Evolutionary conservation across 1,140 invertebrate species (phyloP).

Genomic region (Stenopsyche tienmushanensis): DNA sequence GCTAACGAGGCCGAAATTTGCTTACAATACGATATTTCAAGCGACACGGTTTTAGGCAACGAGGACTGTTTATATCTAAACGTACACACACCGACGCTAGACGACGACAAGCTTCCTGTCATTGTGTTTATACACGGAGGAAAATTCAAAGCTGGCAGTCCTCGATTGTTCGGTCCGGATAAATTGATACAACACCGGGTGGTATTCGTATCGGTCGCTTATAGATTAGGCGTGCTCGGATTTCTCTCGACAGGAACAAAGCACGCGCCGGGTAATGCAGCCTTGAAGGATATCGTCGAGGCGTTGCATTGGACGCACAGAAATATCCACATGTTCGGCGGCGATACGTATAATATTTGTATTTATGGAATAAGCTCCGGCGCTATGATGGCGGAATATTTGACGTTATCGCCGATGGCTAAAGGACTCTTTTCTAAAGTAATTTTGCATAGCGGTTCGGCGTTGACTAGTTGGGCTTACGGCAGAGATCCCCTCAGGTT

Average conservation of each 20-base stretch:
- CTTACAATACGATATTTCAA: conserved; percentile 6
- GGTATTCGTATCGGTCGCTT: conserved; percentile 69
- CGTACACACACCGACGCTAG: conserved; percentile 44
- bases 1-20: conserved; percentile 45
- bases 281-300: conserved; percentile 61
- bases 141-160: conserved; percentile 59
- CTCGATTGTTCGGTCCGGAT: conserved; percentile 60
- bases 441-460: conserved; percentile 69
- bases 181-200: conserved; percentile 64
- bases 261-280: conserved; percentile 60
- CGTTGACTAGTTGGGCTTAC: conserved; percentile 63
- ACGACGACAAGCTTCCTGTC: conserved; percentile 53
- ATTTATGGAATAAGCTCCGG: conserved; percentile 55
- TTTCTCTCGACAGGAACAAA: conserved; percentile 62
- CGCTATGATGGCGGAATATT: conserved; percentile 49
- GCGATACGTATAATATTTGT: conserved; percentile 51
- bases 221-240: conserved; percentile 64
- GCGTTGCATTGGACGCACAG: conserved; percentile 59
- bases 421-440: conserved; percentile 49
- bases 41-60: conserved; percentile 38
- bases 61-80: conserved; percentile 49
- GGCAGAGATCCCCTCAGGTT: conserved; percentile 49
- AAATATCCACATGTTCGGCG: conserved; percentile 57
- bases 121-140: conserved; percentile 70
- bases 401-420: conserved; percentile 48